Evolutionary conservation across 2,113 vertebrate species (phyloP), one percentile per base, ranked within the genome.

Genomic region (Delphinapterus leucas): DNA sequence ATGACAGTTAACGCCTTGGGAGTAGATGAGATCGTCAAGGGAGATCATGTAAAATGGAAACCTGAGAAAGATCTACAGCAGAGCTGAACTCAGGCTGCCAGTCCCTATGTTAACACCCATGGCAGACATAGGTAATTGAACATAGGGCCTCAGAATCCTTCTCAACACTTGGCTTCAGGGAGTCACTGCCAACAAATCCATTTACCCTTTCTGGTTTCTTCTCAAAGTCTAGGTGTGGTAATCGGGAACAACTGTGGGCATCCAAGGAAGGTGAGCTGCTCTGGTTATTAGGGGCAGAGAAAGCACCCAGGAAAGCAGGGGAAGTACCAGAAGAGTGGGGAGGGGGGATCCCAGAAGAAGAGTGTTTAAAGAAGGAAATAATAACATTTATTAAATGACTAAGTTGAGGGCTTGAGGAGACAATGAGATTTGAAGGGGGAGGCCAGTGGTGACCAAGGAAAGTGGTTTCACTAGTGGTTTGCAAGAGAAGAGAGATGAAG

Each of bases 141-240:
- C 38, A 86, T 20, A 55, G 20, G 53, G 33, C 31, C 71, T 88
- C 68, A 36, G 55, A 89, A 86, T 74, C 31, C 89, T 96, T 93
- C 26, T 74, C 60, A 95, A 70, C 17, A 87, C 21, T 49, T 79
- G 79, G 17, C 25, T 94, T 94, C 9, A 33, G 53, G 82, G 5
- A 96, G 90, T 38, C 44, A 58, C 61, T 74, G 63, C 33, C 61
- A 83, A 85, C 61, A 92, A 95, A 49, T 65, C n/a, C 55, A 84
- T 79, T 88, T 95, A 76, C 68, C 73, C 76, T 67, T 97, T 74
- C 33, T 87, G 63, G 14, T 87, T 96, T 96, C 87, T 96, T 96
- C 60, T 87, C 49, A 36, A 92, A 79, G 79, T 87, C 23, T 89
- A 63, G 74, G 49, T 82, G 47, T 83, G 63, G 41, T 83, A 63